A percentile compares a stretch with the other conserved stretches of the same genome.
These are phyloP conservation scores for Epinephelus malabaricus DNA, from an alignment of 2,797 vertebrate genomes.

Conservation along the genomic window DNA sequence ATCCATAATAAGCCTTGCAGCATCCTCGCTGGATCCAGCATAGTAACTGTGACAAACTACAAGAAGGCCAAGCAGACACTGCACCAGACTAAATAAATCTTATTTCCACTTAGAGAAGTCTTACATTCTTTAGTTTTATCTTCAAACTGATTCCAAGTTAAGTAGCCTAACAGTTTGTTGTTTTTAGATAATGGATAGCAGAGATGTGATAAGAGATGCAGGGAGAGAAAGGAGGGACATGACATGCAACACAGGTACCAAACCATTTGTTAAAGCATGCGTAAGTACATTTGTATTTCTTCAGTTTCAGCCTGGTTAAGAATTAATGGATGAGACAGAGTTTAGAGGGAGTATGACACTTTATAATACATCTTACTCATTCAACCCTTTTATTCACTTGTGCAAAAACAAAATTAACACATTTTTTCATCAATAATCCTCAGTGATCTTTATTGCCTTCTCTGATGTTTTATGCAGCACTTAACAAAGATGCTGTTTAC, in stretches of 20 bases:
- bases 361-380: background rate
- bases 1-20: conserved; percentile 20
- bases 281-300: background rate
- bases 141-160: background rate
- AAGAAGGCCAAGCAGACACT: background rate
- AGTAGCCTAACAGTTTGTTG: background rate
- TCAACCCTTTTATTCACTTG: background rate
- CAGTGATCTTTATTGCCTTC: background rate
- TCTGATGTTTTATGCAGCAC: background rate
- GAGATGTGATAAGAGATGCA: background rate
- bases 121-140: background rate
- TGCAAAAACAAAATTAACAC: too few species aligned
- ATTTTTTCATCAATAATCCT: background rate
- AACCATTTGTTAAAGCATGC: background rate
- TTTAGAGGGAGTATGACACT: background rate
- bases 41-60: conserved; percentile 17
- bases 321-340: background rate
- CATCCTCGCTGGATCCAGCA: background rate
- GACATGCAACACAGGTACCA: background rate
- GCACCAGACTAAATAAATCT: background rate
- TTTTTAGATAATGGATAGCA: background rate
- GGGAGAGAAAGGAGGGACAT: background rate
- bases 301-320: background rate
- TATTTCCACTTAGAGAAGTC: background rate
- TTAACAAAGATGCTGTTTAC: background rate